These are phyloP conservation scores for Paramisgurnus dabryanus DNA, from an alignment of 2,113 vertebrate species.

Conservation along the genomic window DNA sequence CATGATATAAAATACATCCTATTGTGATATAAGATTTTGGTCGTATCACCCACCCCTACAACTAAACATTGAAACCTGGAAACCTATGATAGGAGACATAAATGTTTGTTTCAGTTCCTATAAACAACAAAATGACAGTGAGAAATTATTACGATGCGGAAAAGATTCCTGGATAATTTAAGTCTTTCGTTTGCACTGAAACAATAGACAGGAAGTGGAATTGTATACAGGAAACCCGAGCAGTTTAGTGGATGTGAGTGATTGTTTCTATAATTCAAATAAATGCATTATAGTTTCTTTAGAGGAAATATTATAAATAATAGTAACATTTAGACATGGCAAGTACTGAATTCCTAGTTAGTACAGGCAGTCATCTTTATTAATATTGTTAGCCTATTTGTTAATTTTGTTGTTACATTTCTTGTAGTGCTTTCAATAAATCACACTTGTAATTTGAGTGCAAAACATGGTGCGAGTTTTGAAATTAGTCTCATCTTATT, in stretches of 20 bases:
- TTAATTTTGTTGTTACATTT: too few relatives aligned
- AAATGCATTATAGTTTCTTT: background rate
- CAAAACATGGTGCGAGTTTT: background rate
- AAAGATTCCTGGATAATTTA: slow-evolving; percentile 7
- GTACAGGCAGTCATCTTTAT: too few relatives aligned
- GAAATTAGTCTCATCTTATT: background rate
- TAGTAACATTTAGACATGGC: too few relatives aligned
- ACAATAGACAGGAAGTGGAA: slow-evolving; percentile 45
- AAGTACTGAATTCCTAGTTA: too few relatives aligned
- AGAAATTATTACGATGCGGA: background rate
- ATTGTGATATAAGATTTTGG: too few relatives aligned
- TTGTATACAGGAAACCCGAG: slow-evolving; percentile 39
- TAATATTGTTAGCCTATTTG: too few relatives aligned
- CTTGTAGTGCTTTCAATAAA: too few relatives aligned
- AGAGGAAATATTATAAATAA: background rate
- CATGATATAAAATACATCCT: too few relatives aligned
- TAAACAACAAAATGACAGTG: background rate
- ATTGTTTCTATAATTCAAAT: slow-evolving; percentile 33
- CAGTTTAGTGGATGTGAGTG: slow-evolving; percentile 33
- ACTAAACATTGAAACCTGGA: too few relatives aligned
- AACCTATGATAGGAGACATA: background rate
- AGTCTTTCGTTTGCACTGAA: background rate
- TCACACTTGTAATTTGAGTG: too few relatives aligned
- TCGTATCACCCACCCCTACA: too few relatives aligned
- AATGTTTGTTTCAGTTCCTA: background rate